Percentiles rank a stretch among this genome's conserved stretches.
Evolutionary conservation across 2,113 vertebrate genomes (phyloP).

Genomic region (Strix aluco): DNA sequence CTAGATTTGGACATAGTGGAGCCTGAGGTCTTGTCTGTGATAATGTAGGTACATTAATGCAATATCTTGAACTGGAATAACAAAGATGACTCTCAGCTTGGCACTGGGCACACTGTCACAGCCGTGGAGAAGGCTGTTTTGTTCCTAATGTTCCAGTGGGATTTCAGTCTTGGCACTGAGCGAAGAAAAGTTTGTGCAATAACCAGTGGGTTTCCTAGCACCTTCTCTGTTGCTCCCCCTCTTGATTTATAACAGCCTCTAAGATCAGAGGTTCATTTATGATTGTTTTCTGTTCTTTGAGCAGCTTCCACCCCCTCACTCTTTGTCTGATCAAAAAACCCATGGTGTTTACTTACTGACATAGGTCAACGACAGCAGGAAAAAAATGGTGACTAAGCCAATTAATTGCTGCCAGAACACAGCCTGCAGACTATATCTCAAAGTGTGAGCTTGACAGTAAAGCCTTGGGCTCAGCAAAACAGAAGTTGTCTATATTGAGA

Average conservation of each 20-base stretch:
- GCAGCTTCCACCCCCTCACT: conserved; percentile 2
- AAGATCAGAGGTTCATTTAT: conserved; percentile 27
- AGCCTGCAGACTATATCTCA: not conserved
- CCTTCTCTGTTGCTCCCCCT: not conserved
- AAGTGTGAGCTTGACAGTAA: not conserved
- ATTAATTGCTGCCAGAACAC: conserved; percentile 40
- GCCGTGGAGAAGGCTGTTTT: not conserved
- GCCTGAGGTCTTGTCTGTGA: not conserved
- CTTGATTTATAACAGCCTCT: not conserved
- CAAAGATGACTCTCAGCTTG: not conserved
- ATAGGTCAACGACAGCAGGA: conserved; percentile 22
- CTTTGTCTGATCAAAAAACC: conserved; percentile 21
- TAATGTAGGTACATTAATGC: not conserved
- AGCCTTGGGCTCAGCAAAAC: not conserved
- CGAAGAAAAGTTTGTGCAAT: not conserved
- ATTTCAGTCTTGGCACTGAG: not conserved
- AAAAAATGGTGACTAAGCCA: conserved; percentile 35
- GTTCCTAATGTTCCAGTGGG: not conserved
- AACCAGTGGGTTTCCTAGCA: conserved; percentile 1
- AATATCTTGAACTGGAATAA: not conserved
- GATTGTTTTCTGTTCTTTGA: conserved; percentile 45
- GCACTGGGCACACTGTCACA: not conserved
- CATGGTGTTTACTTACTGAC: conserved; percentile 41
- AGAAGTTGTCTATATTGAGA: not conserved
- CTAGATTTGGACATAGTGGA: not conserved